These are phyloP conservation scores for Phrynosoma platyrhinos DNA, from an alignment of 2,113 vertebrate species.

Conservation along the genomic window DNA sequence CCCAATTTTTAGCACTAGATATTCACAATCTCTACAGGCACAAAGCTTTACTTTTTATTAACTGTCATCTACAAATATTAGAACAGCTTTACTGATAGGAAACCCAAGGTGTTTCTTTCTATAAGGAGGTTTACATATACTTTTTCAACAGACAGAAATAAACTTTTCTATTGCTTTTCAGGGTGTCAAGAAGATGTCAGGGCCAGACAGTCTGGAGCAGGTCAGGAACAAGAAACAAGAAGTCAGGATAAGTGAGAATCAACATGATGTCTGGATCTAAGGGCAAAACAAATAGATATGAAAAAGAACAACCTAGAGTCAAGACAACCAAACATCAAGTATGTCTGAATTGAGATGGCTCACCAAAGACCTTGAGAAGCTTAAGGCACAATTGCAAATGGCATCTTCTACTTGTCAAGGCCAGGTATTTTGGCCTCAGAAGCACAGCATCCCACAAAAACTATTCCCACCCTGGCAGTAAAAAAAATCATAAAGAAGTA, in stretches of 20 bases:
- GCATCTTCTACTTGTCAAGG: too few species aligned
- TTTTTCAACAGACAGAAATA: neutral
- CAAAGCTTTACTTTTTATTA: neutral
- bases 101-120: neutral
- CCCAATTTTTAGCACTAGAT: neutral
- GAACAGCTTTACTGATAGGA: neutral
- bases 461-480: too few species aligned
- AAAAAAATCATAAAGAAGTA: too few species aligned
- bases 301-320: neutral
- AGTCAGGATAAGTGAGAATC: neutral
- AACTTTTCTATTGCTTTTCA: neutral
- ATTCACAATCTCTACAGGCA: neutral
- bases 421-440: too few species aligned
- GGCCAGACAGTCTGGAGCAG: neutral
- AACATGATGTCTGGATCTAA: neutral
- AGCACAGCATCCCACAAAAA: too few species aligned
- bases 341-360: too few species aligned
- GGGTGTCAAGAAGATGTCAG: neutral
- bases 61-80: neutral
- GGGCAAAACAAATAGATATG: neutral
- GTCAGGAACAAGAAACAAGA: neutral
- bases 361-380: too few species aligned
- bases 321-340: neutral
- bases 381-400: too few species aligned
- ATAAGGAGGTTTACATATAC: too few species aligned